Evolutionary conservation across 1,140 invertebrate species (phyloP).

Genomic region (Triops longicaudatus): DNA sequence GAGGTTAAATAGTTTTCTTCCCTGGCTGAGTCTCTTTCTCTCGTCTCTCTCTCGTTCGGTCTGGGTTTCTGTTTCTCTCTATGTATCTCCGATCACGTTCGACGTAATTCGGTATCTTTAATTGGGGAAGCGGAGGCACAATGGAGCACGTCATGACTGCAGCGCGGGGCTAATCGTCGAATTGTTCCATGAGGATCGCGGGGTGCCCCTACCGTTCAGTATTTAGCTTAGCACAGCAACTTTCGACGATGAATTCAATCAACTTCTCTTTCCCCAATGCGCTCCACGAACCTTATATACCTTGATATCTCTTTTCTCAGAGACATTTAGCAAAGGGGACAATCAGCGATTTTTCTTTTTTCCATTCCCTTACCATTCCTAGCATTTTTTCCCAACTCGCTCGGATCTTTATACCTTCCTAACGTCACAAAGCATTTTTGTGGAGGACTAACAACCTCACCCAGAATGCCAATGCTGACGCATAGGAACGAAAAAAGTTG

Average conservation of each 20-base stretch:
- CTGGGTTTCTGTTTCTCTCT: background rate
- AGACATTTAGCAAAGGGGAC: background rate
- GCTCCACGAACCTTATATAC: background rate
- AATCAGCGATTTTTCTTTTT: conserved; percentile 3
- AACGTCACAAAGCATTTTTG: background rate
- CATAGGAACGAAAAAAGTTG: no score
- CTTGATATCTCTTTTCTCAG: background rate
- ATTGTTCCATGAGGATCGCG: background rate
- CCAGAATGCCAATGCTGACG: no score
- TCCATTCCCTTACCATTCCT: background rate
- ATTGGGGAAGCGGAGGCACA: conserved; percentile 5
- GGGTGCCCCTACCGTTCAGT: background rate
- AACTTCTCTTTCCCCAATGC: conserved; percentile 4
- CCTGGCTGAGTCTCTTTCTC: background rate
- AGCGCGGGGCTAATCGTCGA: conserved; percentile 13
- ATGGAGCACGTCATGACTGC: conserved; percentile 14
- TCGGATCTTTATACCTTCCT: background rate
- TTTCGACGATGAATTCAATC: conserved; percentile 12
- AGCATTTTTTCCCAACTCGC: background rate
- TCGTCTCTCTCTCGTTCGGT: no score
- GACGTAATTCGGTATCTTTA: conserved; percentile 15
- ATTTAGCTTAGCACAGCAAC: conserved; percentile 8
- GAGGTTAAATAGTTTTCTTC: background rate
- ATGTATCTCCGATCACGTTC: conserved; percentile 14
- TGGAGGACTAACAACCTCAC: no score